Base-by-base conservation (phyloP, 2,888 invertebrate species). In the Amiota communis region DNA sequence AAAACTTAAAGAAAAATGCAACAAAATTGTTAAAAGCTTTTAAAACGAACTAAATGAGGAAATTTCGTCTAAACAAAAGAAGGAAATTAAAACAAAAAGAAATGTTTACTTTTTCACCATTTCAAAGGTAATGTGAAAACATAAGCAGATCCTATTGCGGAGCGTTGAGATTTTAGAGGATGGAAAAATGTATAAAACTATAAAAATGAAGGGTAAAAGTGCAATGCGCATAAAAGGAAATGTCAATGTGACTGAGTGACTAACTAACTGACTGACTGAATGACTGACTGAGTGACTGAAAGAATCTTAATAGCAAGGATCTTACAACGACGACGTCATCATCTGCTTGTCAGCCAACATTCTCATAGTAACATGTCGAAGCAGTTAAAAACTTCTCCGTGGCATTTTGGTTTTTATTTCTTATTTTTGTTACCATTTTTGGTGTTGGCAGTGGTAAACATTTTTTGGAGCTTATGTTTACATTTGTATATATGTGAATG, bases 221-320 rank as follows among this genome's bases (percentile, higher is more conserved):
- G 76, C 77, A 77, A 80, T 80, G 78, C 47, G 8, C 84, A 82
- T 84, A 84, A 83, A 82, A 81, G 81, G 36, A 36, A 36, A 36
- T 36, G 36, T 36, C 36, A 36, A 6, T 36, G 36, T 36, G 8
- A 36, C 4, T 36, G 36, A 36, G 0, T 6, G 8, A 36, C 36
- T 36, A 36, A 36, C 36, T 36, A 6, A 36, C 36, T 6, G 36
- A 23, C 23, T 36, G 6, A 36, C 36, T 36, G 36, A 36, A 2
- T 36, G 36, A 36, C 36, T 36, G 8, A 36, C 36, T 36, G 36
- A 6, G 6, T 36, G 36, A 36, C 36, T 0, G 8, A 36, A 36
- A 4, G 36, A 36, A 2, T 65, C 65, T 15, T 65, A 48, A 46
- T 46, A 15, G 17, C 10, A 64, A 46, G 17, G 8, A 53, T 46